Base-by-base conservation (phyloP, 2,113 vertebrate genomes). In the Xenopus borealis region DNA sequence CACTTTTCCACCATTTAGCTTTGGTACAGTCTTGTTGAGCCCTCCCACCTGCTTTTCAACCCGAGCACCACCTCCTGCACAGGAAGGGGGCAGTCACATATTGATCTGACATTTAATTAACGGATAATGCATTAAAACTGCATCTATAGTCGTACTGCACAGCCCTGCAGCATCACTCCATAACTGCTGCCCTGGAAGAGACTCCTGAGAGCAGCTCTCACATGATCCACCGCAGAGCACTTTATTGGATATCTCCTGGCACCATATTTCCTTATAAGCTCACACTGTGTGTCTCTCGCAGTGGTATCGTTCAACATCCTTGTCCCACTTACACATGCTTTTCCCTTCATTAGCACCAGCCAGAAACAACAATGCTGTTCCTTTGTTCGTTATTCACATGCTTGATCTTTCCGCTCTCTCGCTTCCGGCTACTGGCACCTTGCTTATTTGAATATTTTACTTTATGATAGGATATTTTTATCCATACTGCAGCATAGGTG, bases 41-140 rank as follows among this genome's bases (percentile, higher is more conserved):
- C 70, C 46, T 16, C 65, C 70, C 40, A 30, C 57, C 58, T 64
- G 18, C 61, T 17, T 13, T 63, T 55, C 58, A 53, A 55, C 55
- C 61, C 72, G 30, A 50, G 66, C 66, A 66, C 71, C 64, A 44
- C 64, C 58, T 58, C 57, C 53, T 45, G 46, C 52, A 68, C 23
- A 57, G 40, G 61, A 65, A 70, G 67, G 45, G 63, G 66, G 66
- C 23, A 46, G 66, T 67, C 62, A 78, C 63, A 73, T 68, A 72
- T 57, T 52, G 53, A 78, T 65, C 62, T 72, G 58, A 72, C 66
- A 40, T 66, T 71, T 58, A 78, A 46, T 72, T 65, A 79, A 74
- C 66, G 72, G 72, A 79, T 58, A 83, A 83, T 83, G 82, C 82
- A 83, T 78, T 83, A 83, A 83, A 83, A 82, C 82, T 83, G 82